Base-by-base conservation (phyloP, 2,888 invertebrate genomes). In the Nebria salina region DNA sequence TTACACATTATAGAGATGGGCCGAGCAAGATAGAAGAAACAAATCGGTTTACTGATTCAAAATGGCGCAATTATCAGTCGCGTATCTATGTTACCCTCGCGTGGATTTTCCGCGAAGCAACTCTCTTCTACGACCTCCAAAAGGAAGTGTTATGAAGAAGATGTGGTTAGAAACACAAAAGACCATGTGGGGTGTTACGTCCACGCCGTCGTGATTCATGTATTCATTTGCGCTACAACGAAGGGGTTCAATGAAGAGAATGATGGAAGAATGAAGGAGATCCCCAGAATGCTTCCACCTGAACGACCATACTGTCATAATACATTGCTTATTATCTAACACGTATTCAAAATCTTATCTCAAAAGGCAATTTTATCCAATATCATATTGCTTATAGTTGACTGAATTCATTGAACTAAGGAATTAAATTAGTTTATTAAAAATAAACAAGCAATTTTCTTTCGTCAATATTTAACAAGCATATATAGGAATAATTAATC, bases 1-100 rank as follows among this genome's bases (percentile, higher is more conserved):
- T 81, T 81, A 81, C 73, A 81, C 81, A 76, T 76, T 81, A 80
- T 75, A 80, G 80, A 81, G 81, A 81, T 81, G 76, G 81, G 81
- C 76, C 76, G 66, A 64, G 73, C 72, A 64, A 74, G 80, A 81
- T 81, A 81, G 81, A 81, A 81, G 65, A 76, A 81, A 81, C 81
- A 76, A 81, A 81, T 81, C 81, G 81, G 76, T 72, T 81, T 76
- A 81, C 76, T 81, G 72, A 81, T 81, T 76, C 81, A 81, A 76
- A 81, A 81, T 76, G 81, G 76, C 76, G 81, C 81, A 81, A 81
- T 81, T 81, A 81, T 81, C 81, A 76, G 72, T 72, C 72, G 65
- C 65, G 72, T 72, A 72, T 81, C 76, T 76, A 26, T 70, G 70
- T 4, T 11, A 25, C 6, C 54, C 54, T 54, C 54, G 54, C 68